A percentile compares a stretch with the other conserved stretches of the same genome.
These are phyloP conservation scores for Gallinago nigripennis DNA, from an alignment of 2,797 vertebrate genomes.

Conservation along the genomic window DNA sequence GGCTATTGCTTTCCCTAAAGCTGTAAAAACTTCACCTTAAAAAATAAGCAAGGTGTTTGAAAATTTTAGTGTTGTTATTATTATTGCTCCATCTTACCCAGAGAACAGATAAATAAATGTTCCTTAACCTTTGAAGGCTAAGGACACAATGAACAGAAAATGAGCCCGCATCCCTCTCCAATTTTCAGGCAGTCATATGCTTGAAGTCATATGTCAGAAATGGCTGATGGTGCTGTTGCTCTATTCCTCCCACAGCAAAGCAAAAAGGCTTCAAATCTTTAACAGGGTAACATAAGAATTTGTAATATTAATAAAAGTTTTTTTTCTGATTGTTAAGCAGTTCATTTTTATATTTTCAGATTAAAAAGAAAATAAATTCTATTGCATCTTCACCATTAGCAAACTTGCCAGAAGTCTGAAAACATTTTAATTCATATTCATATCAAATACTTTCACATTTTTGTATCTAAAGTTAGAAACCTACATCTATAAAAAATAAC, in stretches of 20 bases:
- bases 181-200: background rate
- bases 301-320: background rate
- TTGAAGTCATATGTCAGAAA: background rate
- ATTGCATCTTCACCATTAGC: background rate
- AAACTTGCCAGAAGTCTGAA: background rate
- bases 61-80: background rate
- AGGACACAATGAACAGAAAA: background rate
- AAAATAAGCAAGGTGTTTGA: background rate
- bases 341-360: background rate
- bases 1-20: background rate
- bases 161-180: background rate
- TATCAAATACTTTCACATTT: background rate
- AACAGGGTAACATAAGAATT: background rate
- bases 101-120: background rate
- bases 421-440: background rate
- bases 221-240: background rate
- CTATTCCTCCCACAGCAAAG: background rate
- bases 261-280: background rate
- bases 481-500: background rate
- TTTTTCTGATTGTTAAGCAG: background rate
- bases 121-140: background rate
- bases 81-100: background rate
- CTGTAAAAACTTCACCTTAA: background rate
- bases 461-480: background rate
- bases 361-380: background rate